Base-by-base conservation (phyloP, 2,888 invertebrate species). In the Drosophila testacea region DNA sequence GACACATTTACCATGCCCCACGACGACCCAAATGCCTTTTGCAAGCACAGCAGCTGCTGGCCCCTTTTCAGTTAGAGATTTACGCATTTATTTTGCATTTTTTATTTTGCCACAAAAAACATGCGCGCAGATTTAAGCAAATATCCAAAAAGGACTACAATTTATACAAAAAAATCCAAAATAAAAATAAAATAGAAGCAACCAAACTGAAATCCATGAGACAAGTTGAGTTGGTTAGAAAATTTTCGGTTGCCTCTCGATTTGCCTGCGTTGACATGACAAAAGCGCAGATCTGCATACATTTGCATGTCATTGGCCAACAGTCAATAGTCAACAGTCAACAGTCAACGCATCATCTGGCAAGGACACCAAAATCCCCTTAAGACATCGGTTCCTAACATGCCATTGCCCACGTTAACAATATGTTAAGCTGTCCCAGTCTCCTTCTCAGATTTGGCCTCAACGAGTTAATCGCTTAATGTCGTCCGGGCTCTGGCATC, bases 261-360 rank as follows among this genome's bases (percentile, higher is more conserved):
- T 89, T 89, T 90, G 88, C 81, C 89, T 80, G 77, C 79, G 81
- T 83, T 91, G 90, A 90, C 91, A 90, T 90, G 85, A 87, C 89
- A 82, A 91, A 91, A 91, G 91, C 91, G 85, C 87, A 88, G 83
- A 91, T 91, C 91, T 91, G 91, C 91, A 91, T 91, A 91, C 70
- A 91, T 91, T 91, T 90, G 91, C 91, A 91, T 91, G 88, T 79
- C 79, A 86, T 89, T 91, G 86, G 79, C 56, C 69, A 54, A 61
- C 54, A 50, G 65, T 30, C 42, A 34, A 11, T 41, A 39, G 56
- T 6, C 66, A 44, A 60, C 54, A 50, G 65, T 41, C 44, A 59
- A 52, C 70, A 64, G 68, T 62, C 69, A 80, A 69, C 79, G 78
- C 84, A 81, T 79, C 88, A 82, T 88, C 83, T 81, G 81, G 73